Base-by-base conservation (phyloP, 2,888 invertebrate genomes). In the Mythimna lalbum region DNA sequence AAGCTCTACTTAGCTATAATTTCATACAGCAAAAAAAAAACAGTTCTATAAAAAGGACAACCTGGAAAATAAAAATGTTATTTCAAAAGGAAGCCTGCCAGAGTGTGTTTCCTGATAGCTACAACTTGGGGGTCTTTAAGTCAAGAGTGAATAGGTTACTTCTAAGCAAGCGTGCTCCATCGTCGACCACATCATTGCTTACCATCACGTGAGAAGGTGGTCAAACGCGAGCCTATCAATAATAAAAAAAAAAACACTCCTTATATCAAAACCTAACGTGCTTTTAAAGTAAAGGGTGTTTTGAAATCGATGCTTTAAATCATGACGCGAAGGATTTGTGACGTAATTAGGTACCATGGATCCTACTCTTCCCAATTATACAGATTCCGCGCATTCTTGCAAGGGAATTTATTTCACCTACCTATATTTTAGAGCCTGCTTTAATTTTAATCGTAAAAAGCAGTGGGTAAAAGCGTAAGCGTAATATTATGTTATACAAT, bases 321-420 rank as follows among this genome's bases (percentile, higher is more conserved):
- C 64, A 53, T 21, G 63, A 61, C 7, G 39, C 55, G 17, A 61
- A 56, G 67, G 67, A 72, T 80, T 69, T 67, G 66, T 63, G 59
- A 60, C 52, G 63, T 82, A 69, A 75, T 78, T 78, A 69, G 73
- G 53, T 64, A 49, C 49, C 66, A 33, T 56, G 39, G 65, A 52
- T 71, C 57, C 63, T 36, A 59, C 55, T 63, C 50, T 12, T 39
- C 53, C 63, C 66, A 69, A 64, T 82, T 71, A 75, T 27, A 75
- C 66, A 67, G 61, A 71, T 71, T 59, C 63, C 57, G 43, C 9
- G 60, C 62, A 82, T 75, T 59, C 63, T 59, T 53, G 33, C 12
- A 10, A 19, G 17, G 33, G 52, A 56, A 69, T 78, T 81, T 78
- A 65, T 64, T 65, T 33, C 63, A 60, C 23, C 63, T 57, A 47